phyloP scores from a whole-genome alignment of 1,140 invertebrate genomes.

The Drosophila kohkoa region DNA sequence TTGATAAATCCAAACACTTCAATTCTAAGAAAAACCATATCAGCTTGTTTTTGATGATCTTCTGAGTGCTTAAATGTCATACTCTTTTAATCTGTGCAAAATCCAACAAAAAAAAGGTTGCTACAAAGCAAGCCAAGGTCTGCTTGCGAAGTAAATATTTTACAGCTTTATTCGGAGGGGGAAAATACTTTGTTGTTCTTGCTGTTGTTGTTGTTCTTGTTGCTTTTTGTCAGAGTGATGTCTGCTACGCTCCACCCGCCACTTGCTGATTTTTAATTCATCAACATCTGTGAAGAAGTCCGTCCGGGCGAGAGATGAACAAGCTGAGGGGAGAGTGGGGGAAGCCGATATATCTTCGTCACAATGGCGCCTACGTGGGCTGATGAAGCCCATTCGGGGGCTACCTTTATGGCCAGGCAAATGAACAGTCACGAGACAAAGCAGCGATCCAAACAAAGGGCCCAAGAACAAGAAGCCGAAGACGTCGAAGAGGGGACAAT shows the following conservation, averaged over 20 bases:
- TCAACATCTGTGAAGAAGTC: conserved; percentile 53
- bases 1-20: background rate
- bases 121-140: conserved; percentile 1
- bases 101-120: background rate
- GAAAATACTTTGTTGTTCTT: background rate
- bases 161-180: conserved; percentile 6
- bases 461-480: conserved; percentile 14
- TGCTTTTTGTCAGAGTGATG: background rate
- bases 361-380: conserved; percentile 51
- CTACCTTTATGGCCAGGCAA: conserved; percentile 47
- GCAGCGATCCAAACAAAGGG: conserved; percentile 60
- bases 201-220: background rate
- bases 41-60: background rate
- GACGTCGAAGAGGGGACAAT: background rate
- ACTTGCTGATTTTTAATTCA: conserved; percentile 74
- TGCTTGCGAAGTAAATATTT: conserved; percentile 16
- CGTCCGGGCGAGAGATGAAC: background rate
- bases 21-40: background rate
- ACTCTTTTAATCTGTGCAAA: background rate
- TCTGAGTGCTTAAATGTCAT: background rate
- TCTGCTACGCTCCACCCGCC: conserved; percentile 19
- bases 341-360: conserved; percentile 68
- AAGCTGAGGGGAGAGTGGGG: background rate
- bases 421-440: conserved; percentile 73
- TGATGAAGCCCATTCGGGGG: conserved; percentile 11